A percentile compares a stretch with the other conserved stretches of the same genome.
phyloP scores from a whole-genome alignment of 2,797 vertebrate species.

The Enteromius radiatus region DNA sequence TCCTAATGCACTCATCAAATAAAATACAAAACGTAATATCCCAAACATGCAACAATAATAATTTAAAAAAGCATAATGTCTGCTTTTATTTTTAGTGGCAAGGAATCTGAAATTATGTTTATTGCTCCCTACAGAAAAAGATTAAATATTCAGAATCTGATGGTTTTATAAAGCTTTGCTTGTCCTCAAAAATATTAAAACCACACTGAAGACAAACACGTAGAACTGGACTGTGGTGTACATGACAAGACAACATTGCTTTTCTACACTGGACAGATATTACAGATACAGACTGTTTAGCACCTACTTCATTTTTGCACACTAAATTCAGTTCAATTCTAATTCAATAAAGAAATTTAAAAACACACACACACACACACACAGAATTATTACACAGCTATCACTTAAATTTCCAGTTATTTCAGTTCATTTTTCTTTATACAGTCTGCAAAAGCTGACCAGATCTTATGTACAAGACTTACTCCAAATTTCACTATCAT shows the following conservation, averaged over 20 bases:
- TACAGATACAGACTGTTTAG: conserved; percentile 5
- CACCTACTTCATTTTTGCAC: conserved; percentile 16
- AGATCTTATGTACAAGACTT: not conserved
- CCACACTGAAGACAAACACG: not conserved
- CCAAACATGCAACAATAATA: not conserved
- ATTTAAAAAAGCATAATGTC: not conserved
- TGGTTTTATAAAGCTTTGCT: not conserved
- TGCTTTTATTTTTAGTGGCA: not conserved
- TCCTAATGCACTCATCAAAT: not conserved
- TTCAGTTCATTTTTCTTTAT: not conserved
- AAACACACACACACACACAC: not conserved
- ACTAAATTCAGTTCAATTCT: not conserved
- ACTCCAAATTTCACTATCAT: not conserved
- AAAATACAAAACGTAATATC: not conserved
- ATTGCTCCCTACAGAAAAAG: conserved; percentile 5
- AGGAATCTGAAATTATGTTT: not conserved
- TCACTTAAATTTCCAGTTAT: not conserved
- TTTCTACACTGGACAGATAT: conserved; percentile 4
- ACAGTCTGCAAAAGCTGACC: not conserved
- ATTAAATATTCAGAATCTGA: not conserved
- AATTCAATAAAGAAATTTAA: not conserved
- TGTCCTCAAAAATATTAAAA: not conserved
- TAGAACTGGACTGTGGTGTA: not conserved
- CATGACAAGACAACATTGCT: not conserved
- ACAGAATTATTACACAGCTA: not conserved